phyloP scores from a whole-genome alignment of 1,140 invertebrate species.

The Philopotamus ludificatus region DNA sequence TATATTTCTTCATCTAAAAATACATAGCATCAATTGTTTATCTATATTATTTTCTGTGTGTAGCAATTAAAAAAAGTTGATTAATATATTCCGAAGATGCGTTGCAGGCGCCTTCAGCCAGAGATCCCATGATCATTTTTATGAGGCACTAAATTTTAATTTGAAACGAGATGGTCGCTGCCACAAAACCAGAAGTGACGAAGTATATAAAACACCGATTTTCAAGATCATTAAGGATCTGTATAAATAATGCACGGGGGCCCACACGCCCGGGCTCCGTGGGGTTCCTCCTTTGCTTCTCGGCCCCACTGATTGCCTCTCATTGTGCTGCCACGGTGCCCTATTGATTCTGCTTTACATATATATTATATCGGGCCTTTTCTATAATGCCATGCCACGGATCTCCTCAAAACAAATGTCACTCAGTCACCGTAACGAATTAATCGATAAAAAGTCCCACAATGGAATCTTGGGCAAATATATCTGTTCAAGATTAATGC shows the following conservation, averaged over 20 bases:
- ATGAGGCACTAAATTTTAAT: constrained; percentile 35
- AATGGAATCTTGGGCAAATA: background rate
- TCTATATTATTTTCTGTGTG: no score
- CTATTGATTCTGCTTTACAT: background rate
- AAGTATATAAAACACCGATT: constrained; percentile 41
- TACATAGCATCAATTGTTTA: no score
- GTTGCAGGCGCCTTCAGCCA: background rate
- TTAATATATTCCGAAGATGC: background rate
- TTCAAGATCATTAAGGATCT: constrained; percentile 36
- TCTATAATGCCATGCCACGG: background rate
- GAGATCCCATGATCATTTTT: constrained; percentile 4
- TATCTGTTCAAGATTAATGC: background rate
- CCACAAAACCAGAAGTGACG: constrained; percentile 42
- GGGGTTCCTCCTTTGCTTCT: constrained; percentile 15
- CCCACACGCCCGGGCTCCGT: constrained; percentile 22
- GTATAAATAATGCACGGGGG: constrained; percentile 32
- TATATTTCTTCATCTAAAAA: no score
- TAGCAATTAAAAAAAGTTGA: no score
- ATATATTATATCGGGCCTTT: background rate
- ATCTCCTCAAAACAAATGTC: background rate
- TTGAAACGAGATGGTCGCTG: constrained; percentile 22
- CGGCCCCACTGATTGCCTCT: background rate
- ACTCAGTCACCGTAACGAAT: no score
- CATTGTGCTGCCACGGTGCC: background rate
- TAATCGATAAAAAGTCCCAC: background rate